phyloP scores from a whole-genome alignment of 2,888 invertebrate species.

The Minunthozetes semirufus region DNA sequence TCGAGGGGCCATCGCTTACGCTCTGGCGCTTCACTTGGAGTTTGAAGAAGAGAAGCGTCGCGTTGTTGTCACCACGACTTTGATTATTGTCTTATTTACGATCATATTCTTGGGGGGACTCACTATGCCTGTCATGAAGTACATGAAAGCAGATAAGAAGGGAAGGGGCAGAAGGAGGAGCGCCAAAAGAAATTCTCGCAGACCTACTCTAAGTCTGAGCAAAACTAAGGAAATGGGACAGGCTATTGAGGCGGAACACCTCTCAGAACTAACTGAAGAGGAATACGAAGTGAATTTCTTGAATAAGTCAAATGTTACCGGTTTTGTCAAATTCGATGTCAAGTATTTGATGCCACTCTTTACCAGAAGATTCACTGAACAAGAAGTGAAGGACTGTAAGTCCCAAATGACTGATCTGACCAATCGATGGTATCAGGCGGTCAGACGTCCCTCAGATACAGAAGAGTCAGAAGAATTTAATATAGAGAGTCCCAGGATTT shows the following conservation, averaged over 20 bases:
- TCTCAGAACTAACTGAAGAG: conserved; percentile 78
- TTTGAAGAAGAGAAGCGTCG: conserved; percentile 88
- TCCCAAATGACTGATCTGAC: conserved; percentile 93
- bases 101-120: conserved; percentile 92
- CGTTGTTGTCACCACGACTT: conserved; percentile 92
- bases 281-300: conserved; percentile 79
- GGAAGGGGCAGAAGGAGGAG: conserved; percentile 40
- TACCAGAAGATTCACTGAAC: conserved; percentile 87
- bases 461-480: conserved; percentile 37
- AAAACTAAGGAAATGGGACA: conserved; percentile 98
- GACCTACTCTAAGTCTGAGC: conserved; percentile 79
- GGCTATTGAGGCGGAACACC: conserved; percentile 84
- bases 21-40: conserved; percentile 87
- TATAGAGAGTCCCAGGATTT: not conserved
- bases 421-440: conserved; percentile 95
- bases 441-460: conserved; percentile 62
- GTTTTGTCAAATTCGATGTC: conserved; percentile 83
- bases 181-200: conserved; percentile 50
- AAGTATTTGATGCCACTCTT: conserved; percentile 94
- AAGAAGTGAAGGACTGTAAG: conserved; percentile 91
- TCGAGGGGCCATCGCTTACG: conserved; percentile 95
- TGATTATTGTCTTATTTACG: conserved; percentile 95
- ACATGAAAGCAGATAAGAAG: conserved; percentile 64
- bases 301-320: conserved; percentile 58
- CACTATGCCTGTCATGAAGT: conserved; percentile 92